Evolutionary conservation across 1,140 invertebrate species (phyloP).

Genomic region (Oryzaephilus surinamensis): DNA sequence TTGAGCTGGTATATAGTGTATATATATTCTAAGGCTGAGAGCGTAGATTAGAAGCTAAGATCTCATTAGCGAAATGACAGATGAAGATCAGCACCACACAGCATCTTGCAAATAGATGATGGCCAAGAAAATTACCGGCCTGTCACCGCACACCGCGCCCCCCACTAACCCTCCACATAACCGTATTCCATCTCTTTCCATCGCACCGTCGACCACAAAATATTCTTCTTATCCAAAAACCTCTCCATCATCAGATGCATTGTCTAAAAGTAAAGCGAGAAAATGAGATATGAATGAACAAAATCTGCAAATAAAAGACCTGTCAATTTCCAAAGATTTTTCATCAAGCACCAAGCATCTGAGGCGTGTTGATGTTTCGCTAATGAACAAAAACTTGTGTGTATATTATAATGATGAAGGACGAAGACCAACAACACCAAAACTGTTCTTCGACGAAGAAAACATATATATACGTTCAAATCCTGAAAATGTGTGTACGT

Average conservation of each 20-base stretch:
- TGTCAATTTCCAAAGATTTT: conserved; percentile 36
- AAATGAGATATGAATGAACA: conserved; percentile 35
- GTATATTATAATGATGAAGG: conserved; percentile 36
- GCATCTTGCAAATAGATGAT: conserved; percentile 6
- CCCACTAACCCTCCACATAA: conserved; percentile 7
- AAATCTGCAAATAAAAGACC: conserved; percentile 37
- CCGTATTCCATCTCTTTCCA: background rate
- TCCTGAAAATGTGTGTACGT: no score
- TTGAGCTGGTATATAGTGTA: no score
- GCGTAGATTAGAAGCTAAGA: conserved; percentile 25
- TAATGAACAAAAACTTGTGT: conserved; percentile 38
- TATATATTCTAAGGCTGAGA: no score
- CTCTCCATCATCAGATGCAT: conserved; percentile 17
- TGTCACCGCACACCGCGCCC: no score
- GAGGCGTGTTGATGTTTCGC: conserved; percentile 30
- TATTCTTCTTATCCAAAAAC: no score
- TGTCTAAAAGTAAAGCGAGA: conserved; percentile 30
- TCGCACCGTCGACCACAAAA: background rate
- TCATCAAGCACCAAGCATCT: conserved; percentile 35
- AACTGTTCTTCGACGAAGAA: no score
- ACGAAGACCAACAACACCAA: no score
- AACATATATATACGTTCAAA: no score
- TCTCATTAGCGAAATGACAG: conserved; percentile 31
- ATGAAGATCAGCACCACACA: conserved; percentile 22
- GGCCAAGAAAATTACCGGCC: conserved; percentile 14